A percentile compares a stretch with the other conserved stretches of the same genome.
Conservation (phyloP, 2,113 vertebrate genomes). For the Rhinoptilus africanus region DNA sequence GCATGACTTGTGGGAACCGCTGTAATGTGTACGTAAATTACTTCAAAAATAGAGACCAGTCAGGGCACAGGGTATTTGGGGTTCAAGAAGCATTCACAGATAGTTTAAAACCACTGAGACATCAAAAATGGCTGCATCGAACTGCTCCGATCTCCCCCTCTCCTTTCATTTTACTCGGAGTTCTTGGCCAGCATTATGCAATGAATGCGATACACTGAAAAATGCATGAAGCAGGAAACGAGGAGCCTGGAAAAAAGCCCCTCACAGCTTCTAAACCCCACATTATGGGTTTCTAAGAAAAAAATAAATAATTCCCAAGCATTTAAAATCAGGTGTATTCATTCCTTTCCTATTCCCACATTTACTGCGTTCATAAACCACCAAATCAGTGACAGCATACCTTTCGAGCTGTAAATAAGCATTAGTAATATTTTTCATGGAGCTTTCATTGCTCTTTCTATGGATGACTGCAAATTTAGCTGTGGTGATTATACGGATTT, state of each 20-base stretch:
- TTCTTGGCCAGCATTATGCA: not conserved
- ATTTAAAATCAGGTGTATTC: not conserved
- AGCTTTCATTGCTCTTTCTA: not conserved
- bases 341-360: not conserved
- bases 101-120: not conserved
- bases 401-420: not conserved
- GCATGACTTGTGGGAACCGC: slow-evolving; percentile 26
- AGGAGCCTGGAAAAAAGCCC: not conserved
- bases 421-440: not conserved
- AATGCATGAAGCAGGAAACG: not conserved
- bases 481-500: not conserved
- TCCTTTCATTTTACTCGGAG: not conserved
- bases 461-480: not conserved
- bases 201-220: not conserved
- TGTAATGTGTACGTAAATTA: not conserved
- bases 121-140: not conserved
- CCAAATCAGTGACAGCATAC: not conserved
- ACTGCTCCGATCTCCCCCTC: not conserved
- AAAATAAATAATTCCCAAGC: not conserved
- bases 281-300: not conserved
- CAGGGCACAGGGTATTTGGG: not conserved
- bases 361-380: not conserved
- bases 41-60: not conserved
- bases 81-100: not conserved
- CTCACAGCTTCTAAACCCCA: not conserved